Base-by-base conservation (phyloP, 1,140 invertebrate genomes). In the Pararge aegeria region DNA sequence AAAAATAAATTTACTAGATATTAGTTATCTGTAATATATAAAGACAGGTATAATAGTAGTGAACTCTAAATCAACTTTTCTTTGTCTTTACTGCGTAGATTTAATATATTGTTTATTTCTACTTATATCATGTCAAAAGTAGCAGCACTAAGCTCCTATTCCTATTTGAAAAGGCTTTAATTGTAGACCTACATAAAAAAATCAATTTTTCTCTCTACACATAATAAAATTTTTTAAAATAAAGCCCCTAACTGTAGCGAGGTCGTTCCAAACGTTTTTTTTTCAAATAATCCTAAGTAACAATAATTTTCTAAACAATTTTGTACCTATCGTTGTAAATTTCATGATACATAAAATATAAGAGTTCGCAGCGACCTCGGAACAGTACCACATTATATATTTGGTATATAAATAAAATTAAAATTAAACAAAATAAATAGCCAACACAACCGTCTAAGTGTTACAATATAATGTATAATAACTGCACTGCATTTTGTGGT, bases 351-450 rank as follows among this genome's bases (percentile, higher is more conserved):
- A 55, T 61, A 38, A 57, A 20, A 46, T 20, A 18, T 16, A 57
- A 20, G 46, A 50, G 58, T 68, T 62, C 64, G 63, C 52, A 68
- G 61, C 48, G 52, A 59, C 50, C 21, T 64, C 40, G 61, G 53
- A 55, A 60, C 61, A 66, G 42, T 65, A 55, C 58, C 64, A 65
- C 49, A 55, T 69, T 61, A 73, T 74, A 70, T 76, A 83, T 81
- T 84, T 83, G 74, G 64, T 61, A 77, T 81, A 79, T 80, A 83
- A 85, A 89, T 83, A 85, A 80, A 80, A 80, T 61, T 68, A 78
- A 82, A 88, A 79, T 80, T 78, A 83, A 85, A 79, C 67, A 82
- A 87, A 87, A 85, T 83, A 87, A 89, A 86, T 86, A 86, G 81
- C 72, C 78, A 84, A 87, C 83, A 87, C 86, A 87, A 89, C 83